Percentiles rank a stretch among this genome's conserved stretches.
Evolutionary conservation across 2,888 invertebrate genomes (phyloP).

Genomic region (Stramonita haemastoma): DNA sequence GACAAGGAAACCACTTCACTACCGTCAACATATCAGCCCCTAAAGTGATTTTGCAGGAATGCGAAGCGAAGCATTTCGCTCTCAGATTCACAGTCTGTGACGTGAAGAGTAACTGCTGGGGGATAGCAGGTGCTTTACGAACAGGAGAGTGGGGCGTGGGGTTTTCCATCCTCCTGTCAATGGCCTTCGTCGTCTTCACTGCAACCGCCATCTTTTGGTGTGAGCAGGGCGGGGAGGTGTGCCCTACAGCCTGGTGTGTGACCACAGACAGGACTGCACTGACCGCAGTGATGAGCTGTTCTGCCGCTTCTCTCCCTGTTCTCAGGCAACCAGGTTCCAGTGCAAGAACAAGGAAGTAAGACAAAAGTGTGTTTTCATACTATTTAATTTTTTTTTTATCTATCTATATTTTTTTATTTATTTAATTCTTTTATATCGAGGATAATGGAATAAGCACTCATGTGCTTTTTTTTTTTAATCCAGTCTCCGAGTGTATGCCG

Average conservation of each 20-base stretch:
- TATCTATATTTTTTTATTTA: too few relatives aligned
- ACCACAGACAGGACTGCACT: constrained; percentile 10
- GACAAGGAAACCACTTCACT: too few relatives aligned
- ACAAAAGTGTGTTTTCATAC: too few relatives aligned
- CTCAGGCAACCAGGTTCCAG: background rate
- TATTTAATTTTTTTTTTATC: too few relatives aligned
- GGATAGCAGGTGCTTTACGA: background rate
- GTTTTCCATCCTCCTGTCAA: background rate
- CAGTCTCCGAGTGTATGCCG: too few relatives aligned
- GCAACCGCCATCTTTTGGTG: background rate
- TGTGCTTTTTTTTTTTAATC: too few relatives aligned
- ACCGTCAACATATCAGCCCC: background rate
- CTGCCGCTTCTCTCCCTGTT: background rate
- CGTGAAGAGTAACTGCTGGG: background rate
- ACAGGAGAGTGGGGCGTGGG: background rate
- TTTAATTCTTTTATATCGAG: too few relatives aligned
- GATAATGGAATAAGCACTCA: too few relatives aligned
- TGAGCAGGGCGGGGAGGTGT: background rate
- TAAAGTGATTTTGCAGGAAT: background rate
- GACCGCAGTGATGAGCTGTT: constrained; percentile 8
- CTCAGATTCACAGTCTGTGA: background rate
- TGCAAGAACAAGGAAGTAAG: background rate
- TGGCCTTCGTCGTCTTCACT: background rate
- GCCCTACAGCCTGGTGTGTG: constrained; percentile 23
- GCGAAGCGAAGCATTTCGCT: background rate